Evolutionary conservation across 2,797 vertebrate species (phyloP).

Genomic region (Cephalopachus bancanus): DNA sequence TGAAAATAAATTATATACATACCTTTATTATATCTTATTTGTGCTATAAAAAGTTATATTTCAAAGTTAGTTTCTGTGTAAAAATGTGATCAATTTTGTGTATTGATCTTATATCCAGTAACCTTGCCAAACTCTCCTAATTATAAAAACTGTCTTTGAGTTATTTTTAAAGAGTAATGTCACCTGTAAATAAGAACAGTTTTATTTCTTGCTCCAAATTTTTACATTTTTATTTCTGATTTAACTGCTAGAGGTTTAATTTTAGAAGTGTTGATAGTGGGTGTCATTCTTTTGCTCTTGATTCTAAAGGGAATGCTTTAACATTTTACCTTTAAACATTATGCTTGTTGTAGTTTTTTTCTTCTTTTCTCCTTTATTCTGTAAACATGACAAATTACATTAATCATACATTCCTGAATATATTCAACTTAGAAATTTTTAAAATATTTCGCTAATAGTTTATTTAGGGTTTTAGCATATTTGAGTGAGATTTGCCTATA

Average conservation of each 20-base stretch:
- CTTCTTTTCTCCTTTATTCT: background rate
- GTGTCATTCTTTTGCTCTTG: no score
- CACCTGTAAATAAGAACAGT: background rate
- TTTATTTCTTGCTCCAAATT: background rate
- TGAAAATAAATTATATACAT: background rate
- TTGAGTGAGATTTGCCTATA: background rate
- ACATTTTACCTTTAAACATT: background rate
- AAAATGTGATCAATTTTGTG: background rate
- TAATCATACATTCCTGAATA: background rate
- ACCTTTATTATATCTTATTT: background rate
- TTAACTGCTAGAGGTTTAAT: background rate
- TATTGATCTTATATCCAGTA: background rate
- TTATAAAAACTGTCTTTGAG: background rate
- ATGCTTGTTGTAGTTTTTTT: background rate
- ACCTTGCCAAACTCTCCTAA: constrained; percentile 19
- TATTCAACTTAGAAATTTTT: background rate
- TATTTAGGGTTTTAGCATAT: background rate
- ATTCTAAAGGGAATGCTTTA: background rate
- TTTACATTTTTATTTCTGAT: background rate
- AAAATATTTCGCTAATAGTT: background rate
- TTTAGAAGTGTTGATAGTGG: no score
- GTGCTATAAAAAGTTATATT: background rate
- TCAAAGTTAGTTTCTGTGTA: background rate
- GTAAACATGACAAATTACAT: background rate
- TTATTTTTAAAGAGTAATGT: background rate